Percentiles rank a stretch among this genome's conserved stretches.
These are phyloP conservation scores for Balearica regulorum DNA, from an alignment of 2,797 vertebrate genomes.

Conservation along the genomic window DNA sequence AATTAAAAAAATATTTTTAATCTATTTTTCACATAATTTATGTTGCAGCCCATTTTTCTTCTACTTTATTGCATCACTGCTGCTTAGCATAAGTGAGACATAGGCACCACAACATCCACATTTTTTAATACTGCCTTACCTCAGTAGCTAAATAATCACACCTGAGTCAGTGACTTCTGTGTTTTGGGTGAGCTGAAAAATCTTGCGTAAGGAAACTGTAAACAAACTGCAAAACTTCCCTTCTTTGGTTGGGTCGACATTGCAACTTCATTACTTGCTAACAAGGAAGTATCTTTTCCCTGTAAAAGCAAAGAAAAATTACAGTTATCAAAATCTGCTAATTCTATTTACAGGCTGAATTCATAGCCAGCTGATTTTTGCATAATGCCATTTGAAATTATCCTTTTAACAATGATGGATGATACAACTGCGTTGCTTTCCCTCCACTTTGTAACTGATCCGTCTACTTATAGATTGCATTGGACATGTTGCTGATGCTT, in stretches of 20 bases:
- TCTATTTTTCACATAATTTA: background rate
- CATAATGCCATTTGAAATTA: constrained; percentile 48
- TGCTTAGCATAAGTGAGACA: background rate
- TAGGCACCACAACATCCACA: background rate
- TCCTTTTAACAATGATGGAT: constrained; percentile 27
- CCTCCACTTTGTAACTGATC: constrained; percentile 24
- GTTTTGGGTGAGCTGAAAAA: background rate
- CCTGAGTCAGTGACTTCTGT: background rate
- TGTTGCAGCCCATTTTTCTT: background rate
- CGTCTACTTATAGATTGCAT: background rate
- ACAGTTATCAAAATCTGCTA: background rate
- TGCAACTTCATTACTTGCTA: background rate
- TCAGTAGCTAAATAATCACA: background rate
- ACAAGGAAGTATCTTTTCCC: background rate
- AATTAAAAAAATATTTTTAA: background rate
- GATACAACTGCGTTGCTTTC: background rate
- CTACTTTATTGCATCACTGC: background rate
- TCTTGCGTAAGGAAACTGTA: background rate
- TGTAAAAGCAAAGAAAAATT: background rate
- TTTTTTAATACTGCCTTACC: background rate
- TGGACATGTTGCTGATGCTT: constrained; percentile 17
- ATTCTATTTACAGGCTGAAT: background rate
- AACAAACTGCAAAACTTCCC: background rate
- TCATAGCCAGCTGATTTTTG: constrained; percentile 52
- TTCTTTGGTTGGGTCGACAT: background rate